Percentiles rank a stretch among this genome's conserved stretches.
Evolutionary conservation across 2,888 invertebrate species (phyloP).

Genomic region (Xestoiulus laeticollis): DNA sequence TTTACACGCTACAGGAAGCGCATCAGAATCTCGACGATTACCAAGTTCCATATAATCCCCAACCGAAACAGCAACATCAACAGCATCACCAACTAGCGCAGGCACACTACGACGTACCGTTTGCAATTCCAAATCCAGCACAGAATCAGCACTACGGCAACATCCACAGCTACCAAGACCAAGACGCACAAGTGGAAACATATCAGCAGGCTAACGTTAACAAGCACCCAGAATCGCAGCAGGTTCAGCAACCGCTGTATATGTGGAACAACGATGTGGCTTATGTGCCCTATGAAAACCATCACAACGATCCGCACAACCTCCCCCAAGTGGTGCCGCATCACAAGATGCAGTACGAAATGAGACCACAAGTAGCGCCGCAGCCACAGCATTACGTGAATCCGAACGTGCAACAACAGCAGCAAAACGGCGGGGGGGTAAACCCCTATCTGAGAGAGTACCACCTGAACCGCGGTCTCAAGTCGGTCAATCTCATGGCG

Average conservation of each 20-base stretch:
- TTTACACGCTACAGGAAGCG: too few species aligned
- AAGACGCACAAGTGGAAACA: constrained; percentile 24
- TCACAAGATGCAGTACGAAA: constrained; percentile 3
- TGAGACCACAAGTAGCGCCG: neutral
- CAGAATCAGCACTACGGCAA: neutral
- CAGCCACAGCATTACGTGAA: neutral
- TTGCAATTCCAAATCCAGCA: neutral
- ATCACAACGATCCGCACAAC: neutral
- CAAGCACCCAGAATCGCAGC: neutral
- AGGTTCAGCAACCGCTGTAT: neutral
- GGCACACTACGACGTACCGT: neutral
- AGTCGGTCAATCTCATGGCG: neutral
- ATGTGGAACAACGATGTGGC: constrained; percentile 38
- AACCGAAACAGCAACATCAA: neutral
- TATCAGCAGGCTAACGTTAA: neutral
- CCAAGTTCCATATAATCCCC: neutral
- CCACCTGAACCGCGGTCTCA: neutral
- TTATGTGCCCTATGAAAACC: neutral
- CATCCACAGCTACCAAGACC: constrained; percentile 40
- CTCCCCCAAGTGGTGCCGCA: constrained; percentile 35
- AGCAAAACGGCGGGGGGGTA: neutral
- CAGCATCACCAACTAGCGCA: neutral
- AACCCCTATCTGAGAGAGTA: constrained; percentile 5
- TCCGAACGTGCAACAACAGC: neutral
- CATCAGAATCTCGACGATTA: neutral